Evolutionary conservation across 2,888 invertebrate species (phyloP), one percentile per base, ranked within the genome.

Genomic region (Thecocarcelia acutangulata): DNA sequence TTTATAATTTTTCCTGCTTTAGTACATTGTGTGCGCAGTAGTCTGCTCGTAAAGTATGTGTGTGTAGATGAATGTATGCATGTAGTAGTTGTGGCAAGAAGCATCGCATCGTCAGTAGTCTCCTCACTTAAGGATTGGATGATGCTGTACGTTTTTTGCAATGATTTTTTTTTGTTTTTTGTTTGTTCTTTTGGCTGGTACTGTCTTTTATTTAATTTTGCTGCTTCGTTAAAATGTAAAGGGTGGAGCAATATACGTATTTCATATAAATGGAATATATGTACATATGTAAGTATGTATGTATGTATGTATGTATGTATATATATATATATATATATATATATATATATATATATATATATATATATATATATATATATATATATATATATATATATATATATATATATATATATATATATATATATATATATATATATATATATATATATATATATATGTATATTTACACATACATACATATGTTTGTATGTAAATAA

Each of bases 201-300:
- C 44, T 61, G 76, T 69, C 52, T 76, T 68, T 76, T 69, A 69
- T 64, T 70, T 70, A 77, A 77, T 77, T 69, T 77, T 77, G 69
- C 70, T 70, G 61, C 56, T 63, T 77, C 33, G 56, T 48, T 77
- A 77, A 70, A 77, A 77, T 77, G 56, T 77, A 77, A 77, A 77
- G 77, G 77, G 77, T 77, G 77, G 77, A 77, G 77, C 77, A 77
- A 70, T 70, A 70, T 76, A 69, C 54, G 70, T 77, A 77, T 70
- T 77, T 77, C 70, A 77, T 63, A 77, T 77, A 63, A 77, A 77
- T 70, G 46, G 63, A 63, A 77, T 56, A 61, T 42, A 52, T 28
- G 42, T 69, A 63, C 3, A 19, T 15, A 17, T 37, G 12, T 17
- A 15, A 28, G 15, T 13, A 28, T 15, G 33, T 9, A 56, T n/a